Conservation (phyloP, 2,888 invertebrate species). For the Phragmatobia fuliginosa region DNA sequence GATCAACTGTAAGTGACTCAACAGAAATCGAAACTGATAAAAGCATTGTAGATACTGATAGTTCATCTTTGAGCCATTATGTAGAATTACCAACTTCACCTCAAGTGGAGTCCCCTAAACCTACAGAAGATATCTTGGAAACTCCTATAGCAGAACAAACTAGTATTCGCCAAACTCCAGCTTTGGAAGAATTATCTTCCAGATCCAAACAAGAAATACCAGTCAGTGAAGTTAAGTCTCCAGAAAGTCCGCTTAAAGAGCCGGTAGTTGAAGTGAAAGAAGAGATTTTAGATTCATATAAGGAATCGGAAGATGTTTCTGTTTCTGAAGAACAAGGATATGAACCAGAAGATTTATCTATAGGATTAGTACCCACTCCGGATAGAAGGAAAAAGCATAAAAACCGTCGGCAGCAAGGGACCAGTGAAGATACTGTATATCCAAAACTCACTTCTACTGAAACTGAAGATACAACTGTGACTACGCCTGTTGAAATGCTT, state of each 20-base stretch:
- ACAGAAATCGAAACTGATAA: constrained; percentile 71
- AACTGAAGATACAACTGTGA: constrained; percentile 69
- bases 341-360: constrained; percentile 89
- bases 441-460: constrained; percentile 75
- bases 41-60: constrained; percentile 72
- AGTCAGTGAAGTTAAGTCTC: constrained; percentile 10
- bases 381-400: constrained; percentile 85
- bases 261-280: constrained; percentile 28
- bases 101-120: constrained; percentile 79
- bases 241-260: constrained; percentile 5
- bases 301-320: constrained; percentile 75
- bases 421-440: constrained; percentile 77
- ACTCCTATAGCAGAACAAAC: constrained; percentile 31
- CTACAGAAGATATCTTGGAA: constrained; percentile 58
- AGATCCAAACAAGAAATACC: constrained; percentile 9
- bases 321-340: constrained; percentile 88
- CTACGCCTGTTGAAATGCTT: constrained; percentile 64
- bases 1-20: constrained; percentile 65
- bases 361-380: constrained; percentile 62
- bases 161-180: neutral
- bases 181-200: neutral
- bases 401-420: constrained; percentile 71
- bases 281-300: constrained; percentile 76
- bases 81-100: constrained; percentile 80
- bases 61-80: constrained; percentile 79